A percentile compares a stretch with the other conserved stretches of the same genome.
Evolutionary conservation across 1,140 invertebrate species (phyloP).

Genomic region (Brachionus calyciflorus): DNA sequence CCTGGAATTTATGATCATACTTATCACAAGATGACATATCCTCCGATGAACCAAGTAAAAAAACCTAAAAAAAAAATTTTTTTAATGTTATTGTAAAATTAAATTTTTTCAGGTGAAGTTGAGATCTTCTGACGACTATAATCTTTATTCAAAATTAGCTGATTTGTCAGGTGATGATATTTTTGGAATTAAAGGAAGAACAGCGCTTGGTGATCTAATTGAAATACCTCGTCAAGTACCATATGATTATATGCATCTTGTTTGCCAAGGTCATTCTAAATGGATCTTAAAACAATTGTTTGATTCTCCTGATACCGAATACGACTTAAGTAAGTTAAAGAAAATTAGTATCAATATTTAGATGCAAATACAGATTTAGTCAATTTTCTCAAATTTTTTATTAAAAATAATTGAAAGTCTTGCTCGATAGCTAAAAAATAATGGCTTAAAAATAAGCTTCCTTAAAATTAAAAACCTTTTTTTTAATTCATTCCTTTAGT

Average conservation of each 20-base stretch:
- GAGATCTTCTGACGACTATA: not conserved
- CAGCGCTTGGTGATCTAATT: not conserved
- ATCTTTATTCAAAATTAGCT: not conserved
- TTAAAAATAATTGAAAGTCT: too few relatives aligned
- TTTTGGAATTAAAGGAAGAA: not conserved
- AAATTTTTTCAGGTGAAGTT: not conserved
- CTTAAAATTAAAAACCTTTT: too few relatives aligned
- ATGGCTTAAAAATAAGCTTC: too few relatives aligned
- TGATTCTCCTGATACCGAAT: too few relatives aligned
- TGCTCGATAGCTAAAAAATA: too few relatives aligned
- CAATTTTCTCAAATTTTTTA: too few relatives aligned
- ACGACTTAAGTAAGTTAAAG: too few relatives aligned
- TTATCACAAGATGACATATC: not conserved
- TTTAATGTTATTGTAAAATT: not conserved
- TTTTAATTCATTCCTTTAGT: too few relatives aligned
- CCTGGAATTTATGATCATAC: not conserved
- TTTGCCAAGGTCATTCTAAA: not conserved
- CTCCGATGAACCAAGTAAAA: not conserved
- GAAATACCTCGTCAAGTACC: not conserved
- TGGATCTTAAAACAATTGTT: not conserved
- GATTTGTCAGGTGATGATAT: not conserved
- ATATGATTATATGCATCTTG: not conserved
- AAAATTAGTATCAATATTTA: too few relatives aligned
- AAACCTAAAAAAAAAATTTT: not conserved
- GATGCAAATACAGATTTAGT: too few relatives aligned